Evolutionary conservation across 2,888 invertebrate genomes (phyloP).

Genomic region (Heliconius erato): DNA sequence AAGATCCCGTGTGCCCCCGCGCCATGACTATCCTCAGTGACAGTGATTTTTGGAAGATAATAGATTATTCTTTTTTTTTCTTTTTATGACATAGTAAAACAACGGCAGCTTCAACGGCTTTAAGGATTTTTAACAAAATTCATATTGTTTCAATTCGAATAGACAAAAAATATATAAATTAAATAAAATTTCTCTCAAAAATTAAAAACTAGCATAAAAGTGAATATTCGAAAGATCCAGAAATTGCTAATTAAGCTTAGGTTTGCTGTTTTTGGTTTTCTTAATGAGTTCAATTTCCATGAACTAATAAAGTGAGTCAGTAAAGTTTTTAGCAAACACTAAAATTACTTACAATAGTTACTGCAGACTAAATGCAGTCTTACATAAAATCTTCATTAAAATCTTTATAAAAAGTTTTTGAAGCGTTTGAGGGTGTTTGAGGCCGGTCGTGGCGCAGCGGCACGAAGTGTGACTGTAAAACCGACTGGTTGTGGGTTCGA

Average conservation of each 20-base stretch:
- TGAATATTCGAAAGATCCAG: not conserved
- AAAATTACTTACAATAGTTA: not conserved
- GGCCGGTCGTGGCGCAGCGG: no score
- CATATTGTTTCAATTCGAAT: not conserved
- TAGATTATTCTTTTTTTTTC: no score
- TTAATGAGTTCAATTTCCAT: conserved; percentile 47
- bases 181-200: not conserved
- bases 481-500: no score
- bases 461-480: no score
- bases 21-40: no score
- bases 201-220: not conserved
- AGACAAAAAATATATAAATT: not conserved
- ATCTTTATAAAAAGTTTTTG: no score
- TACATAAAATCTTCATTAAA: not conserved
- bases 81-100: no score
- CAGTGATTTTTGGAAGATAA: no score
- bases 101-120: no score
- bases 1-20: no score
- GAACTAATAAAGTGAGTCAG: conserved; percentile 38
- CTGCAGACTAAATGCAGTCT: not conserved
- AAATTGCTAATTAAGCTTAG: conserved; percentile 41
- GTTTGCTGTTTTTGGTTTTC: conserved; percentile 43
- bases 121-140: no score
- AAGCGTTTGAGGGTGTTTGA: no score
- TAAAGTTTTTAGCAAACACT: conserved; percentile 30